Evolutionary conservation across 1,140 invertebrate species (phyloP), one percentile per base, ranked within the genome.

Genomic region (Sinonovacula constricta): DNA sequence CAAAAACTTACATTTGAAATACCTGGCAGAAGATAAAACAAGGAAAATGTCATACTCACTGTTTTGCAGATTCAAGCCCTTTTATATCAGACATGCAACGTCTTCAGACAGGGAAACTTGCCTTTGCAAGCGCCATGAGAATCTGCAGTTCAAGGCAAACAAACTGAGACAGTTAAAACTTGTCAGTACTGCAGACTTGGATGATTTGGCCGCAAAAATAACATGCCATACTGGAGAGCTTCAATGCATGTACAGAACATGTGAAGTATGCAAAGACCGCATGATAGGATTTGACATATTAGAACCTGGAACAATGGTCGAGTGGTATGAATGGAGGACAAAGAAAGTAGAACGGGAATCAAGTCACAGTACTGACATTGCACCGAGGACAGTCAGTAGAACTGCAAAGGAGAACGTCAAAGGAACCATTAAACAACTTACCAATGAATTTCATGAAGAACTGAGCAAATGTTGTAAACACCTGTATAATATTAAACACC

Each of bases 1-100:
- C n/a, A n/a, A 63, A 36, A 63, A 63, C 26, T 63, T 63, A n/a
- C 60, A 63, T 28, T 22, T 63, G 14, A 63, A 63, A 34, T 34
- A 10, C 22, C 31, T 63, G 3, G 10, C 60, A 34, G 60, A 63
- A 63, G 22, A 63, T 36, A 12, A 22, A 10, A 7, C 10, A 14
- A 18, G 33, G 2, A 63, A 63, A 22, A 33, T 63, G 28, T 63
- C 60, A 33, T 63, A 63, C n/a, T 63, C 60, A 34, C 33, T 63
- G 5, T 63, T 63, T 63, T 63, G 60, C 26, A 33, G 60, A 34
- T 36, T 63, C 2, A 36, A 63, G 26, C 60, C 60, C 2, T 63
- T 63, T 36, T 63, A 34, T n/a, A 36, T 34, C 3, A 3, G 30
- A 33, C 60, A 63, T 18, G 31, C 60, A 63, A 63, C 30, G 5